Conservation (phyloP, 2,113 vertebrate genomes). For the Promerops cafer region DNA sequence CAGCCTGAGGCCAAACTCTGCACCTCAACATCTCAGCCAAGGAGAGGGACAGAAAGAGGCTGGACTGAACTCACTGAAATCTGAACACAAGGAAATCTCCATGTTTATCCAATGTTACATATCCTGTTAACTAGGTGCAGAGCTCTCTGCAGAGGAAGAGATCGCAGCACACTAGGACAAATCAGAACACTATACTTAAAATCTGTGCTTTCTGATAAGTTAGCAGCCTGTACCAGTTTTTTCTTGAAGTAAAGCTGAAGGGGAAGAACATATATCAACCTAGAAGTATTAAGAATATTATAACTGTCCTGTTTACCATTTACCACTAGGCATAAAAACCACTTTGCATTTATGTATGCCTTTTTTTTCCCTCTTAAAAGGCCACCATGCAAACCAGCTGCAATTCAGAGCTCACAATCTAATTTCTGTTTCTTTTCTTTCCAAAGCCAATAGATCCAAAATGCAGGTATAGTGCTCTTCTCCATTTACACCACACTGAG, state of each 20-base stretch:
- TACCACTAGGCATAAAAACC: neutral
- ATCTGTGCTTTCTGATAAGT: neutral
- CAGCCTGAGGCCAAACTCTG: neutral
- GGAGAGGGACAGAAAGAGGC: neutral
- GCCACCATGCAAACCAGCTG: neutral
- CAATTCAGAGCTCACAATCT: neutral
- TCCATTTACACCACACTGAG: neutral
- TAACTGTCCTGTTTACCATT: neutral
- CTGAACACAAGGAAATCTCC: neutral
- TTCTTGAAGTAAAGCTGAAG: slow-evolving; percentile 4
- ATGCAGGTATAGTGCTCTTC: neutral
- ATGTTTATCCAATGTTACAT: neutral
- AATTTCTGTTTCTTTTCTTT: neutral
- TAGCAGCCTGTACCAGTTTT: neutral
- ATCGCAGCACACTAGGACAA: neutral
- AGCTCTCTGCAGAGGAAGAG: neutral
- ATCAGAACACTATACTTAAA: neutral
- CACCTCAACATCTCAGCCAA: neutral
- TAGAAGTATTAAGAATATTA: neutral
- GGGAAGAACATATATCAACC: slow-evolving; percentile 10
- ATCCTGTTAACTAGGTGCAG: neutral
- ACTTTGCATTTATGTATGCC: neutral
- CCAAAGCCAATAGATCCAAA: neutral
- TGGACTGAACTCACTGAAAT: neutral
- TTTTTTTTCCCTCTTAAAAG: neutral